Conservation (phyloP, 2,113 vertebrate genomes). For the Scytalopus superciliaris region DNA sequence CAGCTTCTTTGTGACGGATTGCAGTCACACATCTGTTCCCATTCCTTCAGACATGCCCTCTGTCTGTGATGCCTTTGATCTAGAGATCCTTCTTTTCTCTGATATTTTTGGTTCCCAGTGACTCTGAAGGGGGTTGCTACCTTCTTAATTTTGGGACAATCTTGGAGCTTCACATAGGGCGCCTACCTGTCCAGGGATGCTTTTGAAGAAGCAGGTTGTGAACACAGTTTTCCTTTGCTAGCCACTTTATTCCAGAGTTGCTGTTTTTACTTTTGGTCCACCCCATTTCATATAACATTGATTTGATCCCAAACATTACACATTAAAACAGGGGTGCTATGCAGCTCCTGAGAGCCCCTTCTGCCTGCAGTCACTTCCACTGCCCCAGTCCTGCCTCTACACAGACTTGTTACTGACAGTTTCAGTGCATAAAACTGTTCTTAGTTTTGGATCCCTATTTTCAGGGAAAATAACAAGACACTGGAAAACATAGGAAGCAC, state of each 20-base stretch:
- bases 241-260: neutral
- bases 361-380: neutral
- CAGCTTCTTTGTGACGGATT: neutral
- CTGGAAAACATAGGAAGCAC: neutral
- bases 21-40: accelerated
- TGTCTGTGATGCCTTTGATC: neutral
- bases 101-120: neutral
- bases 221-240: neutral
- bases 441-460: accelerated
- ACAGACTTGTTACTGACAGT: accelerated
- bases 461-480: neutral
- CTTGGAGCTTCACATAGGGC: neutral
- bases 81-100: neutral
- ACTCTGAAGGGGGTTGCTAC: neutral
- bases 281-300: neutral
- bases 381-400: neutral
- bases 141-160: neutral
- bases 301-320: neutral
- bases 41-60: neutral
- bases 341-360: neutral
- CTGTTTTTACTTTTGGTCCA: neutral
- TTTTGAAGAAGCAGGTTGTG: neutral
- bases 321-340: neutral
- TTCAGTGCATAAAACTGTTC: neutral
- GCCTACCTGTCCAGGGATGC: neutral